Conservation (phyloP, 2,113 vertebrate species). For the Cinclus cinclus region DNA sequence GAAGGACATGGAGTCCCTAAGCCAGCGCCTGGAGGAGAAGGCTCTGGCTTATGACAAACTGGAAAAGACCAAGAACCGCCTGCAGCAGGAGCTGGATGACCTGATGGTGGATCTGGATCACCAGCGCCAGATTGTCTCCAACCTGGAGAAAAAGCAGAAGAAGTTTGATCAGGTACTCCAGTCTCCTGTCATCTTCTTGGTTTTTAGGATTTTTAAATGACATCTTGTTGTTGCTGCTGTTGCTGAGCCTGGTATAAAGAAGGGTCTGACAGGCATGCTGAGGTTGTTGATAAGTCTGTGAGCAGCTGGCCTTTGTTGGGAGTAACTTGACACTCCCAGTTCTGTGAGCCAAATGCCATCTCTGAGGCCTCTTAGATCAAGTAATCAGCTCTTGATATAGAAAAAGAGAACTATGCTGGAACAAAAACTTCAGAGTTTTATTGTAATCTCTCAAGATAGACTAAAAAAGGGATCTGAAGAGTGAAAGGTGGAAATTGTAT, state of each 20-base stretch:
- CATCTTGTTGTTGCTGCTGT: neutral
- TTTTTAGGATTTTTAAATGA: neutral
- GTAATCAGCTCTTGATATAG: neutral
- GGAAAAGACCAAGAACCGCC: constrained; percentile 95
- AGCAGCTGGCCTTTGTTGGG: neutral
- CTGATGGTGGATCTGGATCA: constrained; percentile 93
- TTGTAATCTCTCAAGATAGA: neutral
- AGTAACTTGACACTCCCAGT: neutral
- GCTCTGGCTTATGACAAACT: constrained; percentile 90
- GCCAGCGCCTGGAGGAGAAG: constrained; percentile 93
- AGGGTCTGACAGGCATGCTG: neutral
- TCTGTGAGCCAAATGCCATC: neutral
- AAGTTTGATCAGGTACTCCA: constrained; percentile 93
- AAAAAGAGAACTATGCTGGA: neutral
- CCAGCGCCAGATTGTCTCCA: constrained; percentile 94
- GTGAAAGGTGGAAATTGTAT: neutral
- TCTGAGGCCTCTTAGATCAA: neutral
- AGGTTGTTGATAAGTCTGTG: neutral
- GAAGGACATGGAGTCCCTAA: constrained; percentile 89
- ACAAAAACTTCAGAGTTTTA: neutral
- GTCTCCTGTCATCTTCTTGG: neutral
- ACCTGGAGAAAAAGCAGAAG: constrained; percentile 98
- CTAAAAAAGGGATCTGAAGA: neutral
- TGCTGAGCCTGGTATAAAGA: neutral
- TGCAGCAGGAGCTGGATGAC: constrained; percentile 98